Evolutionary conservation across 2,888 invertebrate species (phyloP).

Genomic region (Sclerodermus sp.): DNA sequence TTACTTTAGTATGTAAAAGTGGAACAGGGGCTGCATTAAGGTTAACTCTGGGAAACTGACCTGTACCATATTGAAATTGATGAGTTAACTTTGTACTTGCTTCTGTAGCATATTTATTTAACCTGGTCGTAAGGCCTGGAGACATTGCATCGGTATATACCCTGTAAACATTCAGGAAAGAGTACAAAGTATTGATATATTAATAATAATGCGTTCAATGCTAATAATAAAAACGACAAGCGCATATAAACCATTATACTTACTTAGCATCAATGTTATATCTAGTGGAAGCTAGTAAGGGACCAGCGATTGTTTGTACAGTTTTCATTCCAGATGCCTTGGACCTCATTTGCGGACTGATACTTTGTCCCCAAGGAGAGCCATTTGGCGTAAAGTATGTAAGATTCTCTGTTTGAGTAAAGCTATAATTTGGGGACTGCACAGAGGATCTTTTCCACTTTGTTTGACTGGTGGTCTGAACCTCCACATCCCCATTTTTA

Average conservation of each 20-base stretch:
- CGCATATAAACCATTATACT: conserved; percentile 21
- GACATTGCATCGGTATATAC: conserved; percentile 44
- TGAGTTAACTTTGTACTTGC: conserved; percentile 44
- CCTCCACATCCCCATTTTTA: conserved; percentile 28
- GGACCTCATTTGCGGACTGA: conserved; percentile 43
- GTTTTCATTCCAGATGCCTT: conserved; percentile 39
- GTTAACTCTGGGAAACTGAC: conserved; percentile 54
- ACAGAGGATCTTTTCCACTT: conserved; percentile 16
- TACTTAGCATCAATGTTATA: conserved; percentile 60
- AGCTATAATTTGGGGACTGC: conserved; percentile 22
- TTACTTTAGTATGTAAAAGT: conserved; percentile 38
- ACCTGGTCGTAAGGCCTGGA: conserved; percentile 47
- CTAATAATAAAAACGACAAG: conserved; percentile 1
- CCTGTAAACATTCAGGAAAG: conserved; percentile 11
- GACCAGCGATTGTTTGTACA: conserved; percentile 54
- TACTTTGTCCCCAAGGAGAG: conserved; percentile 45
- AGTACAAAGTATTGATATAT: not conserved
- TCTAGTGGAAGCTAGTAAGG: conserved; percentile 57
- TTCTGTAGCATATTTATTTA: conserved; percentile 51
- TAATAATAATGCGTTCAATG: not conserved
- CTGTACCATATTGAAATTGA: conserved; percentile 48
- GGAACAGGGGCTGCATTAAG: conserved; percentile 45
- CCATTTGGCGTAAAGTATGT: conserved; percentile 32
- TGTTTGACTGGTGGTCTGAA: conserved; percentile 6
- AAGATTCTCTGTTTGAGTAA: conserved; percentile 24